phyloP scores from a whole-genome alignment of 2,888 invertebrate species.

The Melanostoma mellinum region DNA sequence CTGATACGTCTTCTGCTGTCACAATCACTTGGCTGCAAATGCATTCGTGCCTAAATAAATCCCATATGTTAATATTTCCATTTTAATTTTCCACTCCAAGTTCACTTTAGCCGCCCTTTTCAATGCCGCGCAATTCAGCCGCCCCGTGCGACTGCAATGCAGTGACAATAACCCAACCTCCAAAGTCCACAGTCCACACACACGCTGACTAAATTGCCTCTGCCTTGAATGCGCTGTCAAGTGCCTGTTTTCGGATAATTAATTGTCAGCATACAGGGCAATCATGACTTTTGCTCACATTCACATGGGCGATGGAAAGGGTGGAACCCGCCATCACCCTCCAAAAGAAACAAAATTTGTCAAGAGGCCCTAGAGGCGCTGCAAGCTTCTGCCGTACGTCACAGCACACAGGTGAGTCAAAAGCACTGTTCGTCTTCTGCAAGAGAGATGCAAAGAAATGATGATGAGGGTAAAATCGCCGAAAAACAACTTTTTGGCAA shows the following conservation, averaged over 20 bases:
- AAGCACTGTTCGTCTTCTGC: slow-evolving; percentile 31
- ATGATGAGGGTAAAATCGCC: slow-evolving; percentile 22
- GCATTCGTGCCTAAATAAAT: slow-evolving; percentile 39
- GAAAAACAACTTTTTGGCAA: slow-evolving; percentile 61
- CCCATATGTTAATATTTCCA: slow-evolving; percentile 41
- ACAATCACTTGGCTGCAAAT: slow-evolving; percentile 31
- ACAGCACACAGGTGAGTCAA: slow-evolving; percentile 63
- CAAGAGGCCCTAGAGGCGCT: slow-evolving; percentile 68
- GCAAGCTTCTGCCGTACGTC: slow-evolving; percentile 29
- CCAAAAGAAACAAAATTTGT: slow-evolving; percentile 63
- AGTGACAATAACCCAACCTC: slow-evolving; percentile 9
- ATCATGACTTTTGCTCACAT: slow-evolving; percentile 18
- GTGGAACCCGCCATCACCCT: neutral
- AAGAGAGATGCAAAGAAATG: neutral
- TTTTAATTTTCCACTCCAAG: slow-evolving; percentile 35
- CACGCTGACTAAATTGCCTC: slow-evolving; percentile 57
- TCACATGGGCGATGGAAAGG: slow-evolving; percentile 11
- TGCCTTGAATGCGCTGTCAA: slow-evolving; percentile 64
- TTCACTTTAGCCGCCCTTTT: slow-evolving; percentile 15
- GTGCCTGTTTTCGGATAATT: slow-evolving; percentile 71
- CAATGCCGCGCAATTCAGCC: slow-evolving; percentile 26
- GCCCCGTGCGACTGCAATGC: slow-evolving; percentile 56
- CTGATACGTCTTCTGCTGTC: neutral
- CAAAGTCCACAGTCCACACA: neutral
- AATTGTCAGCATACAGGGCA: slow-evolving; percentile 67